A percentile compares a stretch with the other conserved stretches of the same genome.
phyloP scores from a whole-genome alignment of 1,140 invertebrate genomes.

The Leptopilina boulardi region DNA sequence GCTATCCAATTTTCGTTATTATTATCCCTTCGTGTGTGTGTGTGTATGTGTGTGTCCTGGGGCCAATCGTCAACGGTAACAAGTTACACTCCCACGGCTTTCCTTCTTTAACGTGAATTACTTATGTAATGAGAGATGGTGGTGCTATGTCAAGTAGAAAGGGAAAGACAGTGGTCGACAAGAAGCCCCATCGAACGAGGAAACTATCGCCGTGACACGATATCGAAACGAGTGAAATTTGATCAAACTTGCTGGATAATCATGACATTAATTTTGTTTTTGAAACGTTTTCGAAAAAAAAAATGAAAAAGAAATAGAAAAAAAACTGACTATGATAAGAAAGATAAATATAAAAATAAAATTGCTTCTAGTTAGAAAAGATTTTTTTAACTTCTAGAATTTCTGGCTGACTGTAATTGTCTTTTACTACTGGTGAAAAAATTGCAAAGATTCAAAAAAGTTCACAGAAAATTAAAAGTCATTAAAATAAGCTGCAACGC shows the following conservation, averaged over 20 bases:
- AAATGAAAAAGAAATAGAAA: not conserved
- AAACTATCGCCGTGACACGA: conserved; percentile 36
- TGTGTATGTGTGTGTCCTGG: conserved; percentile 3
- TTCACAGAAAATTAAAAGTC: too few species aligned
- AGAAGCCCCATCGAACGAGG: conserved; percentile 42
- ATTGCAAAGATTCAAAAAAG: too few species aligned
- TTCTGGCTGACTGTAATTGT: too few species aligned
- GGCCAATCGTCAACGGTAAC: conserved; percentile 13
- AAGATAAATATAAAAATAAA: too few species aligned
- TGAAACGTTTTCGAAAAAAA: not conserved
- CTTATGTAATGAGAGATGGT: conserved; percentile 44
- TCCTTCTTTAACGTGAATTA: conserved; percentile 34
- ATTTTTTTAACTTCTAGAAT: too few species aligned
- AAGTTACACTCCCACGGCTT: conserved; percentile 50
- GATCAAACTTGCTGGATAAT: not conserved
- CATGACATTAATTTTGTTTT: not conserved
- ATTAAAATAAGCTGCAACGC: too few species aligned
- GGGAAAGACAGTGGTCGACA: conserved; percentile 35
- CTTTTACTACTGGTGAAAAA: too few species aligned
- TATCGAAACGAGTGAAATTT: conserved; percentile 24
- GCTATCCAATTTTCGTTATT: conserved; percentile 2
- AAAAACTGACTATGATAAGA: too few species aligned
- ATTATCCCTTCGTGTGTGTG: conserved; percentile 3
- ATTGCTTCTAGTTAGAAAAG: too few species aligned
- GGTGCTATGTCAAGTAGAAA: conserved; percentile 1